Evolutionary conservation across 2,797 vertebrate species (phyloP), one percentile per base, ranked within the genome.

Genomic region (Hippoglossus hippoglossus): DNA sequence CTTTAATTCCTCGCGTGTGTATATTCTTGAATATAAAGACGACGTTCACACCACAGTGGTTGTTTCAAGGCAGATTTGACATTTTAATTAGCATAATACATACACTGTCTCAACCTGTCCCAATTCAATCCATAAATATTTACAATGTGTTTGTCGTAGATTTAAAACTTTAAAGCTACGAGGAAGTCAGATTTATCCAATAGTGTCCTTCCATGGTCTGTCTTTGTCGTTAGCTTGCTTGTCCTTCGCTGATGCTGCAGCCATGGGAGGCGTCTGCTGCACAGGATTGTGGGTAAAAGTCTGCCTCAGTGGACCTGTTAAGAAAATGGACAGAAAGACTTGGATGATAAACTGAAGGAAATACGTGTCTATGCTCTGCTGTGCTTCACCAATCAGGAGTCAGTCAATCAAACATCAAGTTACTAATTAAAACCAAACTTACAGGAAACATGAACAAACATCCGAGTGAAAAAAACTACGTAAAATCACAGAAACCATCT

Each of bases 231-330:
- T 18, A 18, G 56, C 49, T 24, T 71, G 12, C 34, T 94, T 94
- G 16, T 53, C 36, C 79, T 89, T 89, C 19, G 67, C 31, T 2
- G 91, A 68, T 47, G 74, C 67, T 31, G 91, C 85, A 2, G 80
- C 49, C 4, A 84, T 60, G 13, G 88, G 67, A 34, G 85, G 68
- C 0, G 75, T 53, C 72, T 91, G 95, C 75, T 95, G 90, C n/a
- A 96, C 75, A 54, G 97, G 97, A 79, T 96, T 97, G 56, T 96
- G 95, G 79, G 92, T 85, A 84, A 96, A 98, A 0, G 97, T 97
- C 88, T 96, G 96, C 73, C 94, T 94, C 84, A 97, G 87, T 0
- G 96, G 96, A 63, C 96, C 96, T 94, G 81, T 12, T n/a, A 58
- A 68, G 49, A 65, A n/a, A 83, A 66, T 0, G 4, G 49, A 60